Conservation (phyloP, 1,140 invertebrate species). For the Scaptodrosophila lebanonensis region DNA sequence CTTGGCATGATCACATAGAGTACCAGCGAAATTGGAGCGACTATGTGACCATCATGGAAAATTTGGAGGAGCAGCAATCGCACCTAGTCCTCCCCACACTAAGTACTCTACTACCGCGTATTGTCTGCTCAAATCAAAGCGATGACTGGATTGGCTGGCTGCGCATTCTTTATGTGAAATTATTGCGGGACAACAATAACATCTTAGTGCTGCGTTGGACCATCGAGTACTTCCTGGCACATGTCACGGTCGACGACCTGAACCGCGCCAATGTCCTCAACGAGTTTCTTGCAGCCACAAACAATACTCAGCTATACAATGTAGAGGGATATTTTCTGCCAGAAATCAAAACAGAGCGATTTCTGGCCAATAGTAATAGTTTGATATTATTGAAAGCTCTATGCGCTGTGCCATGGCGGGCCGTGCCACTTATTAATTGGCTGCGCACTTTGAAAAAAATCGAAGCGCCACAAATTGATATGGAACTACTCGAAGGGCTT, state of each 20-base stretch:
- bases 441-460: conserved; percentile 18
- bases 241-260: conserved; percentile 26
- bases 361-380: conserved; percentile 11
- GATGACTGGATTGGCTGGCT: conserved; percentile 69
- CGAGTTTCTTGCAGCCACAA: conserved; percentile 50
- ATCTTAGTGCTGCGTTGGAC: conserved; percentile 77
- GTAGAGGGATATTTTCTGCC: conserved; percentile 25
- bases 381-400: conserved; percentile 22
- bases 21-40: conserved; percentile 37
- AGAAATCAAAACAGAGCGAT: conserved; percentile 1
- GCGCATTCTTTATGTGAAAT: conserved; percentile 73
- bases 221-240: conserved; percentile 52
- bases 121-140: conserved; percentile 41
- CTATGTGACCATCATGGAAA: conserved; percentile 78
- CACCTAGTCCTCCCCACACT: conserved; percentile 80
- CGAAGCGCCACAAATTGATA: conserved; percentile 12
- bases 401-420: conserved; percentile 27
- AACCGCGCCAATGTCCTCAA: conserved; percentile 17
- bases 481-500: conserved; percentile 26
- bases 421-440: conserved; percentile 36
- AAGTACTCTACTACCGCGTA: conserved; percentile 35
- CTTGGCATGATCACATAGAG: conserved; percentile 16
- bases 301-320: conserved; percentile 54
- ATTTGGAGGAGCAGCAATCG: conserved; percentile 81
- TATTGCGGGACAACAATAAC: conserved; percentile 77